Base-by-base conservation (phyloP, 30 jellyfish, hydroid and myxozoan genomes). In the Aurelia aurita complex sp. Pacific region DNA sequence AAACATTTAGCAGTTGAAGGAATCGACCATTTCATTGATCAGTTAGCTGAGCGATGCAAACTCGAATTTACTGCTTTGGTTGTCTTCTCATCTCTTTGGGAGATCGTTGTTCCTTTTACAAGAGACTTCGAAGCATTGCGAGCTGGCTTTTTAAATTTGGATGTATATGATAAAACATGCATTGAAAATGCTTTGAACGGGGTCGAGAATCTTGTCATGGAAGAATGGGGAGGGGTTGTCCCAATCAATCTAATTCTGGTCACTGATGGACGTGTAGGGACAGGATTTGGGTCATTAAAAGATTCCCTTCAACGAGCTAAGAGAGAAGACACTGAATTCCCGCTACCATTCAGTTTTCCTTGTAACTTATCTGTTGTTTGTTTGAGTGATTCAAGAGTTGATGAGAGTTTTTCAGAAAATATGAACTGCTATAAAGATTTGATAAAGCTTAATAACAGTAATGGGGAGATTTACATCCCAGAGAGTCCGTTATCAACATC, bases 31-130 rank as follows among this genome's bases (percentile, higher is more conserved):
- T 94, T 88, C 75, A 77, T 94, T 29, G 95, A 88, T 19, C 81
- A 88, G 80, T 57, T 94, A 69, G 76, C 91, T 7, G 91, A 36
- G 18, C 64, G 83, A 73, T 82, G 97, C 73, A 88, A 82, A 74
- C 86, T 94, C 23, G 98, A 94, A 69, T 87, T 89, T 73, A 64
- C 96, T 5, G 80, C 97, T 13, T 64, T 94, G 78, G 91, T 94
- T 65, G 92, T 88, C 38, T 94, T 87, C 62, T 94, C 98, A 18
- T 94, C 98, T 10, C 94, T 88, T n/a, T 94, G 96, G 96, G 98
- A 94, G 76, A 82, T 85, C 29, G 96, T 94, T 64, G 98, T 94
- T 8, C 96, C 96, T 54, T 94, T 94, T 71, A 94, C 98, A 6
- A 57, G 98, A 29, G 98, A 94, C 67, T 75, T 72, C 35, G 62